Base-by-base conservation (phyloP, 2,888 invertebrate genomes). In the Molanna angustata region DNA sequence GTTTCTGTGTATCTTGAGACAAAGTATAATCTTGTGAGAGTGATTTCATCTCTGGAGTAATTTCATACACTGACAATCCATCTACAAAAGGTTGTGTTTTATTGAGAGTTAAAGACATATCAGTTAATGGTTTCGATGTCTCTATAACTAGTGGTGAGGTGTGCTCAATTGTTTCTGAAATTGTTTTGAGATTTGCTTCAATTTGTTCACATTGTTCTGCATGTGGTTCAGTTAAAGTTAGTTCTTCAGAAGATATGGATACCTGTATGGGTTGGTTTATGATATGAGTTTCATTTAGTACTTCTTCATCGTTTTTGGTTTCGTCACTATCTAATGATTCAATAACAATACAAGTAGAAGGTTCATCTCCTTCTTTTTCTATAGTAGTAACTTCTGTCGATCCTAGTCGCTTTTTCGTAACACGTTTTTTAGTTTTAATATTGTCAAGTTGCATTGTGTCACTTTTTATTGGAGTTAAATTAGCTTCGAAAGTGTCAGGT, bases 351-450 rank as follows among this genome's bases (percentile, higher is more conserved):
- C 64, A 64, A 7, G 69, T 66, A 18, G 63, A 54, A 1, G 70
- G 69, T 55, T 64, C 64, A 49, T 69, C 61, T 20, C 67, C 68
- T 66, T 57, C 70, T 67, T 42, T 66, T 64, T 71, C 66, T 39
- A 69, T 65, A 44, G 74, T 73, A 18, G 70, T 64, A 33, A 69
- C 68, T 61, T 69, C 70, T 13, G 75, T 71, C 1, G 62, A 61
- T 2, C 71, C 76, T 49, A 67, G 69, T 54, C 64, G 66, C 35
- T 71, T 70, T 58, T 70, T 76, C 1, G 73, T 68, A 16, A 68
- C 67, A 13, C 71, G 72, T 56, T 68, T 66, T 64, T 2, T 58
- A 20, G 18, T 19, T 22, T 47, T 40, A 14, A 20, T 6, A n/a
- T 49, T 20, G n/a, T 49, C 20, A 19, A 31, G 4, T 27, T n/a